These are phyloP conservation scores for Acanthosepion esculentum DNA, from an alignment of 2,888 invertebrate genomes.

Conservation along the genomic window DNA sequence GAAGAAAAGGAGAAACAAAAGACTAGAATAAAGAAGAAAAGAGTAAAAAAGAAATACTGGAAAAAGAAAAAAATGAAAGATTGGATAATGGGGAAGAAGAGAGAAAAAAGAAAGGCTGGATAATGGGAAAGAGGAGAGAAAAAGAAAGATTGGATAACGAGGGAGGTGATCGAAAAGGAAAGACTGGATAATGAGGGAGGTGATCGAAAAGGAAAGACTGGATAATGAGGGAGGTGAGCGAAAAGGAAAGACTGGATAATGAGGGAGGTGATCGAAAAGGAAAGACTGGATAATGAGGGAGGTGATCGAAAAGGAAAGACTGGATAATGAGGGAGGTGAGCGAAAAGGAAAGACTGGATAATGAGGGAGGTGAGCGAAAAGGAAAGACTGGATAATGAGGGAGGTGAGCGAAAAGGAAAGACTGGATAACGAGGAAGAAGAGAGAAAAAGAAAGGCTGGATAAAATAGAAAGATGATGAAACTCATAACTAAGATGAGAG, in stretches of 20 bases:
- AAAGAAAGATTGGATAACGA: rapidly evolving
- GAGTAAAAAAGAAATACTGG: not conserved
- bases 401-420: not conserved
- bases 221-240: not conserved
- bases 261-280: not conserved
- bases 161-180: no score
- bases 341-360: not conserved
- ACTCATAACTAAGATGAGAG: no score
- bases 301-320: no score
- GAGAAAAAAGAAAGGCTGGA: no score
- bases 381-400: no score
- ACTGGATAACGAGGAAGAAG: not conserved
- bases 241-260: not conserved
- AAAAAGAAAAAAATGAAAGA: not conserved
- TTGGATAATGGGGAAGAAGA: rapidly evolving
- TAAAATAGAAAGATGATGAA: no score
- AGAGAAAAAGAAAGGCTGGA: not conserved
- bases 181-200: no score
- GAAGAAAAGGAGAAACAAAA: not conserved
- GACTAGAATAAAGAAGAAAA: rapidly evolving
- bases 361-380: not conserved
- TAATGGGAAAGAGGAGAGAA: not conserved
- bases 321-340: not conserved
- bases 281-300: not conserved
- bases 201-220: not conserved